Base-by-base conservation (phyloP, 2,888 invertebrate species). In the Seladonia tumulorum region DNA sequence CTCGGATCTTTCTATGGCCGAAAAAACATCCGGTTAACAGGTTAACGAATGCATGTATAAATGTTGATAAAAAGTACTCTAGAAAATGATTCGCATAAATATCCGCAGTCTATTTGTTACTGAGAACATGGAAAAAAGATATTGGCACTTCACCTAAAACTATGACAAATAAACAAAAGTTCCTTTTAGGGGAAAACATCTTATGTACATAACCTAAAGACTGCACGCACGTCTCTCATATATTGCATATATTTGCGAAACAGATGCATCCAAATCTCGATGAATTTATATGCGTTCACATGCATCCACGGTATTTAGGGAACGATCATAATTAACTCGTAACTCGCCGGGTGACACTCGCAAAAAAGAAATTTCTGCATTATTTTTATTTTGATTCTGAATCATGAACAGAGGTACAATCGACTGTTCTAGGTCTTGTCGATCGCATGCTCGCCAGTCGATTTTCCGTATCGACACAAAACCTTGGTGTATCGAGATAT, bases 91-190 rank as follows among this genome's bases (percentile, higher is more conserved):
- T 22, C 39, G 42, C 29, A 42, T 25, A 68, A 70, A 70, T 39
- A 70, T 70, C 42, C 70, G 42, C 70, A 70, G 70, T 70, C 70
- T 39, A 70, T 42, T 71, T 63, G 25, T 60, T 8, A 79, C 12
- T 14, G 5, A 45, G 18, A 57, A 45, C n/a, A 14, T 2, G 29
- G 29, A 12, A n/a, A 29, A 42, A 42, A 39, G 7, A 60, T 39
- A n/a, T 47, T 35, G 14, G 18, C 49, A 72, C 49, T 83, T 91
- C 49, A 92, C 91, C 92, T 76, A 87, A 82, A 18, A 82, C 47
- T 85, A 92, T 39, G 39, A 84, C 60, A 86, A 83, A 82, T 57
- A 91, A 85, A 81, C 76, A 79, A 42, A 85, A 71, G 42, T 66
- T 78, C 16, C 79, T 85, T 47, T 45, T 82, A 35, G 80, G 73